Percentiles rank a stretch among this genome's conserved stretches.
phyloP scores from a whole-genome alignment of 2,888 invertebrate genomes.

The Yponomeuta sedellus region DNA sequence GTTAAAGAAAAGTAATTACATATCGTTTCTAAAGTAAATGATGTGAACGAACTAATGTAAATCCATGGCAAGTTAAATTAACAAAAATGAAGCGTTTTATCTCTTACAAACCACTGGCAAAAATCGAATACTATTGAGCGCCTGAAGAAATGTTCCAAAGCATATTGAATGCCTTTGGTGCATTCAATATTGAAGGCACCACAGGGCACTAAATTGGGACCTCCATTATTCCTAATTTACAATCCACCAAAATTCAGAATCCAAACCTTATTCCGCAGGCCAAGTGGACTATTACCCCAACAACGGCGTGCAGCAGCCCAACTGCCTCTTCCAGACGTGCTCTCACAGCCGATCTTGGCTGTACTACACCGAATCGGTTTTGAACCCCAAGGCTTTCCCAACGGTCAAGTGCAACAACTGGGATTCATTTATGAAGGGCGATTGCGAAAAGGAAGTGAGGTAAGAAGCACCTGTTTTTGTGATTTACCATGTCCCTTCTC shows the following conservation, averaged over 20 bases:
- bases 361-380: slow-evolving; percentile 44
- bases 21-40: no score
- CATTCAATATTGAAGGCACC: background rate
- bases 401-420: slow-evolving; percentile 40
- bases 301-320: slow-evolving; percentile 53
- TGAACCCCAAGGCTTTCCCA: slow-evolving; percentile 33
- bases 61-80: no score
- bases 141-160: no score
- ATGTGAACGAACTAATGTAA: no score
- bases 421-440: slow-evolving; percentile 37
- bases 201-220: background rate
- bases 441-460: slow-evolving; percentile 38
- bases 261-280: slow-evolving; percentile 34
- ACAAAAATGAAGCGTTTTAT: no score
- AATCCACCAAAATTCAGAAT: background rate
- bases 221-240: background rate
- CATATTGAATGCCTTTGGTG: background rate
- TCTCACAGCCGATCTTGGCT: slow-evolving; percentile 56
- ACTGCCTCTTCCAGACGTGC: slow-evolving; percentile 54
- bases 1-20: no score
- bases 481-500: no score
- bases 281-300: slow-evolving; percentile 63
- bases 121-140: no score
- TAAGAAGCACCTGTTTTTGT: slow-evolving; percentile 21
- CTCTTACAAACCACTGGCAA: no score